These are phyloP conservation scores for Rhodeus uyekii DNA, from an alignment of 2,797 vertebrate species.

Conservation along the genomic window DNA sequence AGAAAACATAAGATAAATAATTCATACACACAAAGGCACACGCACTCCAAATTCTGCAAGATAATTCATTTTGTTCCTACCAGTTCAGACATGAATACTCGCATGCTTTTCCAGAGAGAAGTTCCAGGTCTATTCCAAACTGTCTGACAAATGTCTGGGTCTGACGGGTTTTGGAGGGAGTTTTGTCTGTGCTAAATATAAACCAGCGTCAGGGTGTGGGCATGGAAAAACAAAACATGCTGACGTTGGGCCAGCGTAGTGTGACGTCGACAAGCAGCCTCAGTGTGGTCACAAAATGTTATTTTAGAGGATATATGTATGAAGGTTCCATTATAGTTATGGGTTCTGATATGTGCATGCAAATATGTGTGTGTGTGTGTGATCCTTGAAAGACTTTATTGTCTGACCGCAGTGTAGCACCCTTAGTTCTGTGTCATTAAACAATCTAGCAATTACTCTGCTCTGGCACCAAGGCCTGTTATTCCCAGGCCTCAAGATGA, in stretches of 20 bases:
- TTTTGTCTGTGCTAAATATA: slow-evolving; percentile 74
- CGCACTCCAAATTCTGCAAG: not conserved
- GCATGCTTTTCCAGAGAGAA: slow-evolving; percentile 48
- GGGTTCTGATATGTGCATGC: slow-evolving; percentile 9
- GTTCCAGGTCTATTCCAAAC: slow-evolving; percentile 60
- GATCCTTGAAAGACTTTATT: slow-evolving; percentile 27
- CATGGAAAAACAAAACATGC: slow-evolving; percentile 79
- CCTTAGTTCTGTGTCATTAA: slow-evolving; percentile 40
- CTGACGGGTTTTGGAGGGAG: slow-evolving; percentile 57
- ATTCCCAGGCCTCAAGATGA: slow-evolving; percentile 60
- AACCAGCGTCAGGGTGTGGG: slow-evolving; percentile 77
- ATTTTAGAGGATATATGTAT: slow-evolving; percentile 35
- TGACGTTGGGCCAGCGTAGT: slow-evolving; percentile 69
- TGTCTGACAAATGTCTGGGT: slow-evolving; percentile 75
- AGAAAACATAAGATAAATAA: not conserved
- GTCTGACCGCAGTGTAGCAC: slow-evolving; percentile 31
- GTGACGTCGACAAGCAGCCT: slow-evolving; percentile 67
- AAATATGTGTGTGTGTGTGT: not conserved
- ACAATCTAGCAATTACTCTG: slow-evolving; percentile 56
- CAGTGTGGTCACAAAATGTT: slow-evolving; percentile 41
- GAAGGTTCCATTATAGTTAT: slow-evolving; percentile 22
- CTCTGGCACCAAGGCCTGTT: slow-evolving; percentile 53
- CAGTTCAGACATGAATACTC: slow-evolving; percentile 23
- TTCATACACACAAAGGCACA: slow-evolving; percentile 23
- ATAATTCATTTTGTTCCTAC: slow-evolving; percentile 27